These are phyloP conservation scores for Oedothorax gibbosus DNA, from an alignment of 1,140 invertebrate genomes.

Conservation along the genomic window DNA sequence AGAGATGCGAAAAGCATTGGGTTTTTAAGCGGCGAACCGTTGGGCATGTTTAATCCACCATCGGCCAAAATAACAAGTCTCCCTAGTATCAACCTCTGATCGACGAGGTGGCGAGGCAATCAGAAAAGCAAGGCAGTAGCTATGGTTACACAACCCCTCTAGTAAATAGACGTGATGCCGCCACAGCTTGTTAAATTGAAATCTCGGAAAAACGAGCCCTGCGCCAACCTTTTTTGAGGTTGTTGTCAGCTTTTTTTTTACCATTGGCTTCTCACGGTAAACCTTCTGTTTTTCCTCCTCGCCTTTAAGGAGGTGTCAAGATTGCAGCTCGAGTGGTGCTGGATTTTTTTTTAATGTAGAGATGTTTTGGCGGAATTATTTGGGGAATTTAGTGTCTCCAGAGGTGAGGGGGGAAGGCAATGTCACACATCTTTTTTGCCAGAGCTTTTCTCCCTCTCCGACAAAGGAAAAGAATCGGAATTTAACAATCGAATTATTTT, in stretches of 20 bases:
- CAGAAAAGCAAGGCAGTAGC: slow-evolving; percentile 47
- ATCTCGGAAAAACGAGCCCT: slow-evolving; percentile 59
- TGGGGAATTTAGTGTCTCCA: slow-evolving; percentile 59
- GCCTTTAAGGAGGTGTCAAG: slow-evolving; percentile 61
- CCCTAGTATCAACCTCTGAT: slow-evolving; percentile 58
- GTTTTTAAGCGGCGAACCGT: slow-evolving; percentile 58
- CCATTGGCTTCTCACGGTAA: slow-evolving; percentile 46
- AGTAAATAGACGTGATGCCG: slow-evolving; percentile 61
- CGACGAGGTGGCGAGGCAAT: slow-evolving; percentile 57
- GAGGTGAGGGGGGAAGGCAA: slow-evolving; percentile 46
- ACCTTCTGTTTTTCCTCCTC: slow-evolving; percentile 59
- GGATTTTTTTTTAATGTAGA: slow-evolving; percentile 47
- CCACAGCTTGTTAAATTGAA: slow-evolving; percentile 61
- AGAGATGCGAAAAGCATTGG: slow-evolving; percentile 52
- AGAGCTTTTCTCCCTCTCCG: slow-evolving; percentile 22
- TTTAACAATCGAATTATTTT: slow-evolving; percentile 62
- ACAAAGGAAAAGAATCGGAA: slow-evolving; percentile 54
- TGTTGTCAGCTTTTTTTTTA: slow-evolving; percentile 51
- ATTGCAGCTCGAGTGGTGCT: slow-evolving; percentile 14
- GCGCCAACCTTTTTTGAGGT: slow-evolving; percentile 54
- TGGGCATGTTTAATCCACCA: slow-evolving; percentile 57
- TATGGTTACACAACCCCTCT: slow-evolving; percentile 57
- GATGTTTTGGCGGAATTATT: slow-evolving; percentile 61
- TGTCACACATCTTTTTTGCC: slow-evolving; percentile 53
- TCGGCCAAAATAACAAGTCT: slow-evolving; percentile 58